A percentile compares a stretch with the other conserved stretches of the same genome.
Conservation (phyloP, 2,797 vertebrate species). For the Otolemur crassicaudatus region DNA sequence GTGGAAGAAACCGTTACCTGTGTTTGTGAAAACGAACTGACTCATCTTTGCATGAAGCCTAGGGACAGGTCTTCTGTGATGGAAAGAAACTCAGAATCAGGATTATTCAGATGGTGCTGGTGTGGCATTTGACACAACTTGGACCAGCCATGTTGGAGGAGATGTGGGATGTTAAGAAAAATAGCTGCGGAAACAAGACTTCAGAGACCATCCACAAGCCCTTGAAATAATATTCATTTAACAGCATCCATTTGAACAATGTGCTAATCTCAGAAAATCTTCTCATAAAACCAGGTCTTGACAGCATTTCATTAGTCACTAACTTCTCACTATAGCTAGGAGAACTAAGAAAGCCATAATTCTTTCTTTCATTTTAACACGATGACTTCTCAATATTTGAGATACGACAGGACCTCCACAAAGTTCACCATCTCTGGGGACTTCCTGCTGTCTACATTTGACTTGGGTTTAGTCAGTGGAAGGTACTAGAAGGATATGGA, state of each 20-base stretch:
- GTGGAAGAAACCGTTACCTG: neutral
- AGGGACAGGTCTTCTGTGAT: neutral
- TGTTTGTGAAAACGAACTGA: neutral
- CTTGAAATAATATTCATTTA: slow-evolving; percentile 66
- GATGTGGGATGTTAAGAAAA: neutral
- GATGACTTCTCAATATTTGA: neutral
- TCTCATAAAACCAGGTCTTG: slow-evolving; percentile 66
- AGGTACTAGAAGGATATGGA: neutral
- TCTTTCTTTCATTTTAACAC: neutral
- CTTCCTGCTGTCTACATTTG: neutral
- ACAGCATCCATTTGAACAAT: slow-evolving; percentile 60
- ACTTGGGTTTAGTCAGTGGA: neutral
- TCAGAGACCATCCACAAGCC: slow-evolving; percentile 44
- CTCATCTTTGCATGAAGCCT: neutral
- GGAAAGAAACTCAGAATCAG: neutral
- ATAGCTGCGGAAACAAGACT: slow-evolving; percentile 20
- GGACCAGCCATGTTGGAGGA: neutral
- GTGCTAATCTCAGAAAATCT: slow-evolving; percentile 73
- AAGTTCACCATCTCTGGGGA: neutral
- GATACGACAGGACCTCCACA: neutral
- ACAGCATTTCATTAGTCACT: slow-evolving; percentile 51
- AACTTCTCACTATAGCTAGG: neutral
- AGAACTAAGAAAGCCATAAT: neutral
- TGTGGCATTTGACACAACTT: neutral
- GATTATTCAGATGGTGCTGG: neutral